Conservation (phyloP, 2,797 vertebrate genomes). For the Etheostoma perlongum region DNA sequence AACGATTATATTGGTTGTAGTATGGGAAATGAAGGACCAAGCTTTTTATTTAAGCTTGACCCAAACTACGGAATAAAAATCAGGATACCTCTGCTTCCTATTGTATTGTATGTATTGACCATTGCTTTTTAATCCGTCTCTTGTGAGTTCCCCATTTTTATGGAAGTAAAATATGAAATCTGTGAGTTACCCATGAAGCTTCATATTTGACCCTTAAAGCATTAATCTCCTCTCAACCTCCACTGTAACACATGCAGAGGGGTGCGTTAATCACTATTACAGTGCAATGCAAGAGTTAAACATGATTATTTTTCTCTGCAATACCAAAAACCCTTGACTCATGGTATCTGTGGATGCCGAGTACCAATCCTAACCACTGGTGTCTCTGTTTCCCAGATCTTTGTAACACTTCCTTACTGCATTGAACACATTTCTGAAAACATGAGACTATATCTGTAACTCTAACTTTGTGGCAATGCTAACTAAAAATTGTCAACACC, state of each 20-base stretch:
- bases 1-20: neutral
- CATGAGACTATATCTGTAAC: neutral
- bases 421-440: neutral
- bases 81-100: neutral
- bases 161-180: neutral
- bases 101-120: neutral
- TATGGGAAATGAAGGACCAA: neutral
- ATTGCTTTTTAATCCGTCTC: neutral
- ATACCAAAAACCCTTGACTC: too few species aligned
- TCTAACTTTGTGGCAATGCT: neutral
- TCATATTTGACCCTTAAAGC: conserved; percentile 5
- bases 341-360: neutral
- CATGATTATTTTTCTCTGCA: neutral
- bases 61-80: neutral
- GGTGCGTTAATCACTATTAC: neutral
- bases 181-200: neutral
- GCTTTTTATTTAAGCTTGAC: neutral
- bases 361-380: too few species aligned
- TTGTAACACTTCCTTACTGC: neutral
- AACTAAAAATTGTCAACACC: neutral
- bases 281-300: neutral
- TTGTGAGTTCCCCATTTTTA: neutral
- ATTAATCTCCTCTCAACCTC: neutral
- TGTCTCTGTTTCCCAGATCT: neutral
- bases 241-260: neutral